These are phyloP conservation scores for Silurus aristotelis DNA, from an alignment of 2,797 vertebrate species.

Conservation along the genomic window DNA sequence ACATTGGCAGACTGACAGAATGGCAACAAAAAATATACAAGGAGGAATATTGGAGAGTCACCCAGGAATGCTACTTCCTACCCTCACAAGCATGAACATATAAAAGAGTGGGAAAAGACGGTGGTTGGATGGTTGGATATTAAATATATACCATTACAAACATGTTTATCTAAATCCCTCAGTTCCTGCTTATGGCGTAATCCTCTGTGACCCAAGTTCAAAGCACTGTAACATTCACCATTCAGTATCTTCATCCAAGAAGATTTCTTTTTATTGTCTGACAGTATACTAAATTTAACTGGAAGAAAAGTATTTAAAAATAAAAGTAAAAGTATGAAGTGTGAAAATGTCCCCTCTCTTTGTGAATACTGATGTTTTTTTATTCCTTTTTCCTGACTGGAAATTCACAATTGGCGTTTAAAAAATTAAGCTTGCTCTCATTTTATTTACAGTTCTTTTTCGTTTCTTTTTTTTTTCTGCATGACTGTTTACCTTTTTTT, in stretches of 20 bases:
- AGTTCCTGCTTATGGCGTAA: constrained; percentile 61
- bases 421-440: constrained; percentile 2
- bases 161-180: constrained; percentile 76
- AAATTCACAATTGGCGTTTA: constrained; percentile 17
- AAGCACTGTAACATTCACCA: constrained; percentile 73
- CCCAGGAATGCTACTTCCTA: constrained; percentile 58
- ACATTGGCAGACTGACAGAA: constrained; percentile 68
- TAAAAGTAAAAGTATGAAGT: constrained; percentile 48
- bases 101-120: constrained; percentile 58
- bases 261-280: constrained; percentile 63
- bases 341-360: constrained; percentile 23
- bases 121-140: constrained; percentile 72
- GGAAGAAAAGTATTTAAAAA: constrained; percentile 45
- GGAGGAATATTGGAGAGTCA: constrained; percentile 60
- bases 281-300: constrained; percentile 63
- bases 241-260: constrained; percentile 68
- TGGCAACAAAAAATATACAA: constrained; percentile 60
- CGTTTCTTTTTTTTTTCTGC: background rate
- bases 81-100: constrained; percentile 51
- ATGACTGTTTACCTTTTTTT: background rate
- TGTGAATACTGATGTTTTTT: constrained; percentile 34
- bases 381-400: constrained; percentile 33
- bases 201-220: constrained; percentile 72
- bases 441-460: constrained; percentile 33
- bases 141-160: constrained; percentile 80